Percentiles rank a stretch among this genome's conserved stretches.
These are phyloP conservation scores for Eleutherodactylus coqui DNA, from an alignment of 2,797 vertebrate genomes.

Conservation along the genomic window DNA sequence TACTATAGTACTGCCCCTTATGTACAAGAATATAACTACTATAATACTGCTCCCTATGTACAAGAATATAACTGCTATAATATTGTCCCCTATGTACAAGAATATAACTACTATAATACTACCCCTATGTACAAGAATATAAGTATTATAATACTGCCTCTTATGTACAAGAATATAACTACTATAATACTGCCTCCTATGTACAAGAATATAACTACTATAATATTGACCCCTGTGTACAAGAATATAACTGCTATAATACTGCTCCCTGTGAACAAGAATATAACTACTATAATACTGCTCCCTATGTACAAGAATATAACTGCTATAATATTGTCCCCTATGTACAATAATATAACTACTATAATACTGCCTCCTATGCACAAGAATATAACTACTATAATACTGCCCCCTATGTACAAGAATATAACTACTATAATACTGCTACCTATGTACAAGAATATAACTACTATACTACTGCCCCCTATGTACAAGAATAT, in stretches of 20 bases:
- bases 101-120: too few species aligned
- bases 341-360: too few species aligned
- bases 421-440: background rate
- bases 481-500: too few species aligned
- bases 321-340: background rate
- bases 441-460: background rate
- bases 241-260: slow-evolving; percentile 10
- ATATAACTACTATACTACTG: slow-evolving; percentile 13
- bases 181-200: too few species aligned
- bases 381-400: background rate
- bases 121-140: background rate
- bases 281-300: slow-evolving; percentile 13
- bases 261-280: background rate
- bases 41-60: too few species aligned
- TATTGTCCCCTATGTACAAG: too few species aligned
- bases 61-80: too few species aligned
- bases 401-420: background rate
- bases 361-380: background rate
- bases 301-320: background rate
- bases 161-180: too few species aligned
- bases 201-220: slow-evolving; percentile 6
- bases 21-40: too few species aligned
- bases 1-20: too few species aligned
- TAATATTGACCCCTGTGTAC: background rate
- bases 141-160: too few species aligned